phyloP scores from a whole-genome alignment of 2,888 invertebrate genomes.

The Philereme transversata region DNA sequence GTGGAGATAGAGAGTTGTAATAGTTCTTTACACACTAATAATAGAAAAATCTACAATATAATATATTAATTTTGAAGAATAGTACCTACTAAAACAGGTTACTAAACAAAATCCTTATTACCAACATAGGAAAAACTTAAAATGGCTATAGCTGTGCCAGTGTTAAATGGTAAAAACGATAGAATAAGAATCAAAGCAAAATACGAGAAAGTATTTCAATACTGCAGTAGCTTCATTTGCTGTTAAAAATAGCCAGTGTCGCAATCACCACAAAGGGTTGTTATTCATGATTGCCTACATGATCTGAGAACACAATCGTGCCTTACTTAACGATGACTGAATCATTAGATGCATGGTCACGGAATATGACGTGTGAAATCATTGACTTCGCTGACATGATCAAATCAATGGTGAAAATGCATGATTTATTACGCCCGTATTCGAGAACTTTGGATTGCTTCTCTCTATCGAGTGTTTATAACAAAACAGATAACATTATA shows the following conservation, averaged over 20 bases:
- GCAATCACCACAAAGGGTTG: constrained; percentile 13
- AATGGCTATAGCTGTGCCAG: no score
- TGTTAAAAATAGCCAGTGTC: constrained; percentile 12
- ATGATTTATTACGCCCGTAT: neutral
- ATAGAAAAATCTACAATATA: no score
- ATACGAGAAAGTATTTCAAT: neutral
- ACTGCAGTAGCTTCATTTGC: neutral
- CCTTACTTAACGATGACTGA: constrained; percentile 31
- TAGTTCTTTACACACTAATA: no score
- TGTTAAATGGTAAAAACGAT: no score
- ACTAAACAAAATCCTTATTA: no score
- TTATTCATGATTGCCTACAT: constrained; percentile 26
- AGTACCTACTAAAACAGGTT: no score
- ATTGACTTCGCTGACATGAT: constrained; percentile 12
- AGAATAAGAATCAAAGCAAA: neutral
- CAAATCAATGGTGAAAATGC: constrained; percentile 7
- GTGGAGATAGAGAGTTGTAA: no score
- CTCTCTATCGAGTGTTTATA: no score
- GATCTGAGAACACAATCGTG: constrained; percentile 33
- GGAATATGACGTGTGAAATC: constrained; percentile 34
- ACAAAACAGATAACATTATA: no score
- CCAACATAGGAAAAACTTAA: no score
- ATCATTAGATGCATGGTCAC: constrained; percentile 34
- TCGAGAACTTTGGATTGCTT: neutral
- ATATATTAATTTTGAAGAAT: no score